phyloP scores from a whole-genome alignment of 2,797 vertebrate species.

The Eremophila alpestris region DNA sequence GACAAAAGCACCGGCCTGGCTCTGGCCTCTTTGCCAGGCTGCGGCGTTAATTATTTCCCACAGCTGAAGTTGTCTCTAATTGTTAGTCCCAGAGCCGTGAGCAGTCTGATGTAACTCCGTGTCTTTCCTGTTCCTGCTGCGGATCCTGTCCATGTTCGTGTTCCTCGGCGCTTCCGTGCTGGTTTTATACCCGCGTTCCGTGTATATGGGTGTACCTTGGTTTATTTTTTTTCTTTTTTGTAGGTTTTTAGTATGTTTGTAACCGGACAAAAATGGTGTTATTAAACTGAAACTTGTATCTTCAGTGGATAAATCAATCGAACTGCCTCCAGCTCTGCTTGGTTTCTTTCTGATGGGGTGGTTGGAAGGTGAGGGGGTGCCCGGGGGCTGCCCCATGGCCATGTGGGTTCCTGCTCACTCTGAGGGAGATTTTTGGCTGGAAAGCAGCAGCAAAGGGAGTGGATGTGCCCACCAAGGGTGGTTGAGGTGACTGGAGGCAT shows the following conservation, averaged over 20 bases:
- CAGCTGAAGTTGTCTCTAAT: conserved; percentile 54
- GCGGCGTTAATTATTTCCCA: neutral
- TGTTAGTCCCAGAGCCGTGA: conserved; percentile 24
- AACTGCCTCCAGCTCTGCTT: conserved; percentile 4
- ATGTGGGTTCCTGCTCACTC: fast-evolving
- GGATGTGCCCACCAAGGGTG: neutral
- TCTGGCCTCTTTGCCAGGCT: neutral
- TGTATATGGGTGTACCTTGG: conserved; percentile 54
- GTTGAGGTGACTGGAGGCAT: too few relatives aligned
- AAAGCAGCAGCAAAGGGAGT: neutral
- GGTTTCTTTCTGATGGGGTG: neutral
- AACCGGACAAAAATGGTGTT: conserved; percentile 58
- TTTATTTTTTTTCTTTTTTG: conserved; percentile 49
- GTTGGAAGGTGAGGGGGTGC: neutral
- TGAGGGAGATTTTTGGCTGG: neutral
- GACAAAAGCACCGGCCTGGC: neutral
- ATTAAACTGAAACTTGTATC: conserved; percentile 73
- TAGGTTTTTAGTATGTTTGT: conserved; percentile 75
- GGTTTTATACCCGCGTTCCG: conserved; percentile 37
- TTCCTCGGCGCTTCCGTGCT: conserved; percentile 53
- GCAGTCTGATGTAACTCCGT: conserved; percentile 22
- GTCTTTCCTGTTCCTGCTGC: conserved; percentile 43
- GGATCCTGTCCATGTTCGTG: conserved; percentile 36
- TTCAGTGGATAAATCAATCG: conserved; percentile 63
- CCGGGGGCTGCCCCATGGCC: fast-evolving